Evolutionary conservation across 2,797 vertebrate genomes (phyloP).

Genomic region (Cirrhinus molitorella): DNA sequence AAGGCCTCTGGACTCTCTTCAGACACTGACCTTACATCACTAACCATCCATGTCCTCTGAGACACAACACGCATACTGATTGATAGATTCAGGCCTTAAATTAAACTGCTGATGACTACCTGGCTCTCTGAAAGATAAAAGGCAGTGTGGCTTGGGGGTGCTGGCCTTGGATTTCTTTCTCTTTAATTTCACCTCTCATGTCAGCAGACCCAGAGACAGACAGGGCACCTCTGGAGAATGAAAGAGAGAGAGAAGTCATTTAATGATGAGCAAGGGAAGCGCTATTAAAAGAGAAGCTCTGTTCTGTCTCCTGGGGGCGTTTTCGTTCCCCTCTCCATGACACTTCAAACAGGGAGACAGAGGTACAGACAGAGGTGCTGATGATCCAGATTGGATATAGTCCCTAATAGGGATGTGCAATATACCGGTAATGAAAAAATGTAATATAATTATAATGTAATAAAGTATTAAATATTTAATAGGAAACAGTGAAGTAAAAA

Average conservation of each 20-base stretch:
- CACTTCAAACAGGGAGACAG: background rate
- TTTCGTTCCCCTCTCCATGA: background rate
- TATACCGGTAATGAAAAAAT: too few relatives aligned
- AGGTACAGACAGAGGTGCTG: background rate
- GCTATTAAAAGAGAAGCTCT: slow-evolving; percentile 6
- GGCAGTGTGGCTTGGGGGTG: background rate
- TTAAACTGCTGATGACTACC: slow-evolving; percentile 30
- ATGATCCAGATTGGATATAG: background rate
- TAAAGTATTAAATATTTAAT: too few relatives aligned
- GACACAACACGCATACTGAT: slow-evolving; percentile 17
- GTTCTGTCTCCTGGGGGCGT: background rate
- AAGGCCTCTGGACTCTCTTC: background rate
- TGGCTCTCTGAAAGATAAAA: slow-evolving; percentile 22
- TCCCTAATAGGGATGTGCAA: too few relatives aligned
- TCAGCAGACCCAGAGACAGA: background rate
- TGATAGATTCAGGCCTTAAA: background rate
- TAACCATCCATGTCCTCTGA: background rate
- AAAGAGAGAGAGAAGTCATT: background rate
- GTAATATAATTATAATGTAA: too few relatives aligned
- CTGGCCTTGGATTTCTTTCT: slow-evolving; percentile 14
- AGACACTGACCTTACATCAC: background rate
- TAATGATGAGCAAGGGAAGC: slow-evolving; percentile 24
- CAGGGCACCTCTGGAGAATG: background rate
- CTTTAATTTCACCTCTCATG: background rate
- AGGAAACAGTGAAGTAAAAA: too few relatives aligned